phyloP scores from a whole-genome alignment of 2,888 invertebrate species.

The Trichopoda pennipes region DNA sequence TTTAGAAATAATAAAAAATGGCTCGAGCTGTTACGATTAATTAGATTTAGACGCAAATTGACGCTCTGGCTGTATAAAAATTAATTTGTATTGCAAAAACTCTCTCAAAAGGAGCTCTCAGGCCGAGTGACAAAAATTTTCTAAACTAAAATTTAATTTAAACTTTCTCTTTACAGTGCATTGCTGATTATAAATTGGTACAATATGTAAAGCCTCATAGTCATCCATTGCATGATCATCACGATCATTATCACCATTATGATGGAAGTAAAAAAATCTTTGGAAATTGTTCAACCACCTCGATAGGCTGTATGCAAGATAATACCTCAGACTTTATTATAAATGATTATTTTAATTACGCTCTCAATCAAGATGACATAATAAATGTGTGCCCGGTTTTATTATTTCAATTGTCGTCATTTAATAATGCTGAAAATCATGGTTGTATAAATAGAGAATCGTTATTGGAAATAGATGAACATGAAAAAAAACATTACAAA shows the following conservation, averaged over 20 bases:
- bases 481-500: slow-evolving; percentile 63
- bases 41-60: too few species aligned
- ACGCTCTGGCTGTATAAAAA: too few species aligned
- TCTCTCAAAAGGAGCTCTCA: too few species aligned
- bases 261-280: slow-evolving; percentile 38
- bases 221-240: slow-evolving; percentile 63
- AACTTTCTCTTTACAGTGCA: slow-evolving; percentile 71
- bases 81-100: too few species aligned
- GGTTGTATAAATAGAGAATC: slow-evolving; percentile 83
- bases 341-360: slow-evolving; percentile 67
- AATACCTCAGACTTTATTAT: slow-evolving; percentile 55
- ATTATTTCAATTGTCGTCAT: slow-evolving; percentile 85
- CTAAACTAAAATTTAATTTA: not conserved
- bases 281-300: slow-evolving; percentile 69
- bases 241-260: slow-evolving; percentile 53
- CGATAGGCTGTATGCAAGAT: slow-evolving; percentile 67
- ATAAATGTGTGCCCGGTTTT: slow-evolving; percentile 85
- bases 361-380: slow-evolving; percentile 73
- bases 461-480: slow-evolving; percentile 72
- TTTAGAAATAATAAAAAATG: too few species aligned
- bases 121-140: too few species aligned
- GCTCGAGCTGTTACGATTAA: too few species aligned
- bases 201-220: slow-evolving; percentile 75
- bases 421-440: slow-evolving; percentile 82
- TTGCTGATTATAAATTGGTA: slow-evolving; percentile 72